phyloP scores from a whole-genome alignment of 2,797 vertebrate species.

The Falco cherrug region DNA sequence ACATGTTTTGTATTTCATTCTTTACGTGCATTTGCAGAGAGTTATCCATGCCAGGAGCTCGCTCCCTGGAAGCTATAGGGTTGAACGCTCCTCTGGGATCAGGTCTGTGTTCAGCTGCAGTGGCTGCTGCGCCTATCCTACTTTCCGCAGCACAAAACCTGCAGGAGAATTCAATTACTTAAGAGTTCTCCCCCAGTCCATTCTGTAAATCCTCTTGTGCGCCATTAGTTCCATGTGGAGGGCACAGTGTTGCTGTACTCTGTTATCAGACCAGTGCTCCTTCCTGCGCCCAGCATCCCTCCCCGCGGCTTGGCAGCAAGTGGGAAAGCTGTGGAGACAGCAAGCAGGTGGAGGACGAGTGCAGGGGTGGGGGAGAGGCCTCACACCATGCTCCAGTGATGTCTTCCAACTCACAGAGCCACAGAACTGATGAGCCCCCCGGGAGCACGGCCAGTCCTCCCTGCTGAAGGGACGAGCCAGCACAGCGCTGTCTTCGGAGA shows the following conservation, averaged over 20 bases:
- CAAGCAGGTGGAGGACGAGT: not conserved
- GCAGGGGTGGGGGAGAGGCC: not conserved
- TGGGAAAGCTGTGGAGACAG: not conserved
- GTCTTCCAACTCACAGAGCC: not conserved
- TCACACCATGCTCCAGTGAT: not conserved
- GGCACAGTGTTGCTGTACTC: not conserved
- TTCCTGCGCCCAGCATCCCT: not conserved
- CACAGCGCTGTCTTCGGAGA: accelerated
- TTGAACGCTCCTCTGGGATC: not conserved
- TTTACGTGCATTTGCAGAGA: not conserved
- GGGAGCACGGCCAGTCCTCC: not conserved
- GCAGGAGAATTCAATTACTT: not conserved
- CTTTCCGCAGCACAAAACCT: not conserved
- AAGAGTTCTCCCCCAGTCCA: not conserved
- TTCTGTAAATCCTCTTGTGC: not conserved
- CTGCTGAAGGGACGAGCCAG: not conserved
- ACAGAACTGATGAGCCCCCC: accelerated
- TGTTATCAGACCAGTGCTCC: not conserved
- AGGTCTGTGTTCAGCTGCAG: not conserved
- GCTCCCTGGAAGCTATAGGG: not conserved
- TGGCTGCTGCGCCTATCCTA: not conserved
- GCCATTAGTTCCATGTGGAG: not conserved
- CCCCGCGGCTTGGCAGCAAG: not conserved
- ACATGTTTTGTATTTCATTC: not conserved
- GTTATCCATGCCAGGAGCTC: not conserved